Percentiles rank a stretch among this genome's conserved stretches.
Conservation (phyloP, 2,888 invertebrate species). For the Thumatha senex region DNA sequence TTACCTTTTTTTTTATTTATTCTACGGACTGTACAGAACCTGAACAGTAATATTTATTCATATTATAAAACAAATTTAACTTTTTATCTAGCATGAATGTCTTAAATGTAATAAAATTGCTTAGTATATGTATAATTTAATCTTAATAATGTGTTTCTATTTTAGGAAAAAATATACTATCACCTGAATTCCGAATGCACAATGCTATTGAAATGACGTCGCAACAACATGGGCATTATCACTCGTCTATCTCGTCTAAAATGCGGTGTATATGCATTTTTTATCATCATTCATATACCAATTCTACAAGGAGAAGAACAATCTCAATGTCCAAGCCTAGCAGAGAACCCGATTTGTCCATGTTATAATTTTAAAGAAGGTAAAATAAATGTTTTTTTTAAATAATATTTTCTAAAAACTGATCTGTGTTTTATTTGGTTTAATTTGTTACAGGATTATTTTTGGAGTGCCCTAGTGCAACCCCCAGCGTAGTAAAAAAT, state of each 20-base stretch:
- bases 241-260: constrained; percentile 67
- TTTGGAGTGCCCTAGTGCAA: constrained; percentile 94
- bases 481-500: constrained; percentile 88
- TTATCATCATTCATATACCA: constrained; percentile 73
- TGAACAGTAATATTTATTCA: too few species aligned
- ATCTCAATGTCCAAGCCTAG: constrained; percentile 87
- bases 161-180: constrained; percentile 34
- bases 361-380: constrained; percentile 97
- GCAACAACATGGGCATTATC: constrained; percentile 68
- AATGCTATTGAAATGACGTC: constrained; percentile 79
- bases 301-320: constrained; percentile 82
- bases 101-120: too few species aligned
- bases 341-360: constrained; percentile 92
- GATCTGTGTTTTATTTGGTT: neutral
- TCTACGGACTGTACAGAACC: too few species aligned
- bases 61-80: too few species aligned
- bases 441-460: constrained; percentile 85
- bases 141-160: constrained; percentile 19
- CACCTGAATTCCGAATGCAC: constrained; percentile 57
- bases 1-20: too few species aligned
- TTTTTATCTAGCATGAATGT: too few species aligned
- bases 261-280: constrained; percentile 83
- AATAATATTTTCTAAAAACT: neutral
- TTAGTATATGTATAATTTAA: too few species aligned
- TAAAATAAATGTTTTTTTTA: constrained; percentile 41